A percentile compares a stretch with the other conserved stretches of the same genome.
Conservation (phyloP, 1,140 invertebrate species). For the Eufriesea mexicana region DNA sequence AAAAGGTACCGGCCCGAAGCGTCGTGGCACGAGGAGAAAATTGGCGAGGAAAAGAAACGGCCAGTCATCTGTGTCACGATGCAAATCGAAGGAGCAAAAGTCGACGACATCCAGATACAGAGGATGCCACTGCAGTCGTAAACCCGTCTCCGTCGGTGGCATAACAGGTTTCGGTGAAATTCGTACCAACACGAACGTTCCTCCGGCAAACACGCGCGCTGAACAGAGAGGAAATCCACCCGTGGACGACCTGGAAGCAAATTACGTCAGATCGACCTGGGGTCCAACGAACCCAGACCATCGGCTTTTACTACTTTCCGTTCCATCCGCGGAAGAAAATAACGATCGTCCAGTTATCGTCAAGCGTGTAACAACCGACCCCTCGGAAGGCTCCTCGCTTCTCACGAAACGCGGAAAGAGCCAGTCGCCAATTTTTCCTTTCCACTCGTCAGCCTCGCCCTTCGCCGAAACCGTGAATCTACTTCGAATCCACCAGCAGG, state of each 20-base stretch:
- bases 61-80: constrained; percentile 54
- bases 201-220: constrained; percentile 29
- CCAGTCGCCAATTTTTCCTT: background rate
- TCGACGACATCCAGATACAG: constrained; percentile 56
- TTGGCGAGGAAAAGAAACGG: background rate
- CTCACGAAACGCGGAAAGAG: too few species aligned
- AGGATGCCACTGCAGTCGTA: constrained; percentile 61
- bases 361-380: background rate
- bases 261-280: constrained; percentile 69
- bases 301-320: constrained; percentile 63
- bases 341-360: constrained; percentile 20
- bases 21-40: background rate
- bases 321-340: constrained; percentile 20
- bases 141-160: constrained; percentile 66
- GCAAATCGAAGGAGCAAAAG: constrained; percentile 58
- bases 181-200: constrained; percentile 57
- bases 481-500: too few species aligned
- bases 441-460: too few species aligned
- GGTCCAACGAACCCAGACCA: constrained; percentile 67
- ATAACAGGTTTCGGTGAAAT: constrained; percentile 70
- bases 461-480: too few species aligned
- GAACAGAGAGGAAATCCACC: constrained; percentile 66
- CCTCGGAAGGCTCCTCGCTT: background rate
- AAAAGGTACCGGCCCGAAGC: background rate
- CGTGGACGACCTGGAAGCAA: constrained; percentile 68